Conservation (phyloP, 2,888 invertebrate species). For the Temnothorax unifasciatus region DNA sequence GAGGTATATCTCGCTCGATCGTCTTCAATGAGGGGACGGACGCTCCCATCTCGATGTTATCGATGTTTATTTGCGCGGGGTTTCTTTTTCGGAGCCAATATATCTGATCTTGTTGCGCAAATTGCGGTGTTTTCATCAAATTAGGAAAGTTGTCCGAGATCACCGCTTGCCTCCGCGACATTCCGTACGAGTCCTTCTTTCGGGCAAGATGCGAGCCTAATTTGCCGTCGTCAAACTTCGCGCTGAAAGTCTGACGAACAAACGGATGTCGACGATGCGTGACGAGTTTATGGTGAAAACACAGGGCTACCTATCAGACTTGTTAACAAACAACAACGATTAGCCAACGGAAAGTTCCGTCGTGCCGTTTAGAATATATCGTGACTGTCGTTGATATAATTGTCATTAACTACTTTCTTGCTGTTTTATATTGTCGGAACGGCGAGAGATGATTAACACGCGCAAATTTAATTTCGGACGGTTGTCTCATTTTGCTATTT, state of each 20-base stretch:
- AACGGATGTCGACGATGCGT: slow-evolving; percentile 23
- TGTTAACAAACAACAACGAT: slow-evolving; percentile 50
- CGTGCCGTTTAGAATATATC: background rate
- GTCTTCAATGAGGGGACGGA: background rate
- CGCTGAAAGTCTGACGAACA: slow-evolving; percentile 36
- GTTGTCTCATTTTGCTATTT: background rate
- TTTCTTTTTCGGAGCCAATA: background rate
- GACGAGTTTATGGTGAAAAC: slow-evolving; percentile 41
- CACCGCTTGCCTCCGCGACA: background rate
- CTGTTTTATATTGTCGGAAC: background rate
- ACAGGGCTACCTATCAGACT: slow-evolving; percentile 10
- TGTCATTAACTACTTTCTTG: slow-evolving; percentile 16
- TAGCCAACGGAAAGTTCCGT: slow-evolving; percentile 35
- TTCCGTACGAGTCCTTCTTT: background rate
- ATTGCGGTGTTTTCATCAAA: background rate
- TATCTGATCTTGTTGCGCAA: background rate
- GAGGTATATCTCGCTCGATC: background rate
- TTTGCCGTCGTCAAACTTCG: slow-evolving; percentile 34
- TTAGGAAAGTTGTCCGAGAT: background rate
- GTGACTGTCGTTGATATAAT: slow-evolving; percentile 19
- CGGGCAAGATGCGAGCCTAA: slow-evolving; percentile 14
- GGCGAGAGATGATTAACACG: background rate
- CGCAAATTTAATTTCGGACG: background rate
- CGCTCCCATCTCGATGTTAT: background rate
- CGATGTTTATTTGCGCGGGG: background rate